These are phyloP conservation scores for Suricata suricatta DNA, from an alignment of 2,113 vertebrate genomes.

Conservation along the genomic window DNA sequence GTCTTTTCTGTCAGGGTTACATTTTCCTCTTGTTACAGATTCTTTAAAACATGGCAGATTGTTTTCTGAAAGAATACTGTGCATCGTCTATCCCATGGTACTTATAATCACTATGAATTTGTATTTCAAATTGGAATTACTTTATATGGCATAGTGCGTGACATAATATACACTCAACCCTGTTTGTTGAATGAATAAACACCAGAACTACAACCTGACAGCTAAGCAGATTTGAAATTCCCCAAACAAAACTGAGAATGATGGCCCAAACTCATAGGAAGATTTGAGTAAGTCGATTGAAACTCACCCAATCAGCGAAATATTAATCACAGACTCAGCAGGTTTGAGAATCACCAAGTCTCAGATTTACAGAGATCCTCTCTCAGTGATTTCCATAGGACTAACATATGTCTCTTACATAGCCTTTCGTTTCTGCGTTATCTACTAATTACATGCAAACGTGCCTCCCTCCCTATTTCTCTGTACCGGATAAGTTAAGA, in stretches of 20 bases:
- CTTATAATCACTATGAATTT: constrained; percentile 49
- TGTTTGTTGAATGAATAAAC: constrained; percentile 39
- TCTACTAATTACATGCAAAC: not conserved
- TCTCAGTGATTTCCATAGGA: not conserved
- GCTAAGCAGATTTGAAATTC: constrained; percentile 35
- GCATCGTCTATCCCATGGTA: not conserved
- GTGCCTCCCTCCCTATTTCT: not conserved
- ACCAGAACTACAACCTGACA: constrained; percentile 4
- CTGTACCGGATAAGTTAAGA: not conserved
- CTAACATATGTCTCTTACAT: not conserved
- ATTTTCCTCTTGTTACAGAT: not conserved
- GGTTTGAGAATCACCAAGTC: not conserved
- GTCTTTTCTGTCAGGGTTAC: constrained; percentile 33
- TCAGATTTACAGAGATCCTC: not conserved
- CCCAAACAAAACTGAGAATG: constrained; percentile 1
- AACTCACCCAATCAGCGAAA: not conserved
- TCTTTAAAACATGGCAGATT: constrained; percentile 15
- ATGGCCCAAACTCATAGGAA: not conserved
- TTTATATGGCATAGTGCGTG: not conserved
- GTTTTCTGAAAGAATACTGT: constrained; percentile 8
- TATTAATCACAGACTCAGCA: not conserved
- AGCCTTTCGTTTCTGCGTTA: not conserved
- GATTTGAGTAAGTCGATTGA: not conserved
- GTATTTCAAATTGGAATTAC: constrained; percentile 47
- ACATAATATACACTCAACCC: not conserved